A percentile compares a stretch with the other conserved stretches of the same genome.
Evolutionary conservation across 2,113 vertebrate species (phyloP).

Genomic region (Tetraodon nigroviridis): DNA sequence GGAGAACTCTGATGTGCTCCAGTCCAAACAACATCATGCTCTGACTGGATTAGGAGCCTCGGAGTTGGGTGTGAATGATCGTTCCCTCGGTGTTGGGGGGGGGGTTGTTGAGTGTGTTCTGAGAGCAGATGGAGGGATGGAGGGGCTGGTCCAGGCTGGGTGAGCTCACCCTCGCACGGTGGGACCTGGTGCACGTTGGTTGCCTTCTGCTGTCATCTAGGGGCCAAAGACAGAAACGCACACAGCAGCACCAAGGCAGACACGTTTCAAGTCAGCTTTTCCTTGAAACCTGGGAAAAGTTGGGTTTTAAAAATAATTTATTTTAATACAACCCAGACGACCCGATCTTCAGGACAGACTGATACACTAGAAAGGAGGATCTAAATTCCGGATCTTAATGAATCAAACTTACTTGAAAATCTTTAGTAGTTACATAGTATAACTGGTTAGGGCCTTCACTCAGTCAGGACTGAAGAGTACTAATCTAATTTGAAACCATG

Average conservation of each 20-base stretch:
- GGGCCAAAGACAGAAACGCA: background rate
- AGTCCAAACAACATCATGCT: constrained; percentile 21
- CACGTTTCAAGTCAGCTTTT: background rate
- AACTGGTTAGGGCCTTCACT: no score
- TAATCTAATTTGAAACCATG: no score
- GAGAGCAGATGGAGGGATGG: constrained; percentile 14
- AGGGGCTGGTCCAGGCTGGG: constrained; percentile 36
- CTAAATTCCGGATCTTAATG: no score
- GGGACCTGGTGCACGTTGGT: constrained; percentile 16
- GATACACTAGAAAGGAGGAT: no score
- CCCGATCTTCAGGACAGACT: no score
- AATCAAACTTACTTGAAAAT: no score
- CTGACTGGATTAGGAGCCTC: constrained; percentile 55
- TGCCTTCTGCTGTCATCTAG: constrained; percentile 58
- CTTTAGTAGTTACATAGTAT: no score
- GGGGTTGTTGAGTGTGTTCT: constrained; percentile 19
- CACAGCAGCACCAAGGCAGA: background rate
- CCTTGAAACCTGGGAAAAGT: no score
- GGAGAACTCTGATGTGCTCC: constrained; percentile 32
- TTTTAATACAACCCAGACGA: no score
- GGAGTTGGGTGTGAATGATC: constrained; percentile 28
- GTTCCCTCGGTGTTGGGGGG: constrained; percentile 35
- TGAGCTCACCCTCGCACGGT: constrained; percentile 63
- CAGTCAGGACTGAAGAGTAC: no score
- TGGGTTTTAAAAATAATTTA: no score